Percentiles rank a stretch among this genome's conserved stretches.
Conservation (phyloP, 2,113 vertebrate genomes). For the Planiliza haematocheilus region DNA sequence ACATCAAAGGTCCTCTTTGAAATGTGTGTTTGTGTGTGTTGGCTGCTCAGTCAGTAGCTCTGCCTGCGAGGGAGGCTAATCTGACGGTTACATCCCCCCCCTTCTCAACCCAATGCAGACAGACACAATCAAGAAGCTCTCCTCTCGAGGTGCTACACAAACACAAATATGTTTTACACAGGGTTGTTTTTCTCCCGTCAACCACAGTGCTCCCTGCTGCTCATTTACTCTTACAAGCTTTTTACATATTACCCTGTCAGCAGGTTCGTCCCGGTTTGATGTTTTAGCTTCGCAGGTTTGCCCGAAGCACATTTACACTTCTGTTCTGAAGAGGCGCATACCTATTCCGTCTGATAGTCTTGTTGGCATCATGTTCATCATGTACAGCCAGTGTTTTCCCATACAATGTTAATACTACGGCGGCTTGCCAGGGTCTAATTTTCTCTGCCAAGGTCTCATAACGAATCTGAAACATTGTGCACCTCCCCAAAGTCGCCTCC, state of each 20-base stretch:
- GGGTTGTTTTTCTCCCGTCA: neutral
- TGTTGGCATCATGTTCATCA: slow-evolving; percentile 19
- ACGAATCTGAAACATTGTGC: too few relatives aligned
- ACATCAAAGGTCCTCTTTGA: slow-evolving; percentile 79
- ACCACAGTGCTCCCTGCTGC: slow-evolving; percentile 27
- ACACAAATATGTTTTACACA: slow-evolving; percentile 1
- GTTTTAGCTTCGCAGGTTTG: slow-evolving; percentile 27
- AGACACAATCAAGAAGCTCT: slow-evolving; percentile 53
- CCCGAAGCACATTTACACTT: neutral
- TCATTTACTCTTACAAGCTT: slow-evolving; percentile 44
- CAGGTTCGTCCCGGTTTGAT: slow-evolving; percentile 44
- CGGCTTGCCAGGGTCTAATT: too few relatives aligned
- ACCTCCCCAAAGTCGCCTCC: too few relatives aligned
- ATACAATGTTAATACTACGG: too few relatives aligned
- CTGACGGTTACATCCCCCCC: slow-evolving; percentile 45
- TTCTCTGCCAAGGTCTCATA: too few relatives aligned
- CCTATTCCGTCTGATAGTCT: neutral
- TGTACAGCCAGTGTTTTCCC: too few relatives aligned
- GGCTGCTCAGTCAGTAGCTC: slow-evolving; percentile 41
- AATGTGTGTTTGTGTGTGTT: slow-evolving; percentile 49
- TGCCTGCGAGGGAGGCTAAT: slow-evolving; percentile 59
- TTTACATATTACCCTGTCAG: slow-evolving; percentile 46
- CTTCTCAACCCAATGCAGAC: slow-evolving; percentile 34
- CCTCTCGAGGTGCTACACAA: slow-evolving; percentile 35
- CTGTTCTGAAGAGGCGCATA: neutral